Conservation (phyloP, 2,888 invertebrate genomes). For the Axea sp. region DNA sequence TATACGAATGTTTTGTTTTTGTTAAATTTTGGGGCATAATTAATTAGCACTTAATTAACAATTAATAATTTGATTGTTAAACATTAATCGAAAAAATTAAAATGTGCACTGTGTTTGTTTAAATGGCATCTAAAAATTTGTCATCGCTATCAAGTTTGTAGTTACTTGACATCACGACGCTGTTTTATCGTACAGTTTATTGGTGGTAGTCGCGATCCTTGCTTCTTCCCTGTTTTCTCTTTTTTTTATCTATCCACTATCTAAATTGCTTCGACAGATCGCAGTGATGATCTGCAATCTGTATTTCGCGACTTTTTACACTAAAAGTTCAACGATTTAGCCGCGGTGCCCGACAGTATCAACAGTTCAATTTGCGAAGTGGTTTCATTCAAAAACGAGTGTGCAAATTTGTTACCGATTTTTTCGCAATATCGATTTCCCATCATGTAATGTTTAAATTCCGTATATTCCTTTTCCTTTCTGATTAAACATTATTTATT, state of each 20-base stretch:
- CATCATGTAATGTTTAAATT: no score
- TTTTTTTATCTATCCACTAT: conserved; percentile 42
- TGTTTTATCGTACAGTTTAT: conserved; percentile 53
- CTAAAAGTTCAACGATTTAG: conserved; percentile 26
- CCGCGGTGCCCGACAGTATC: conserved; percentile 27
- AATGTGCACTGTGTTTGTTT: no score
- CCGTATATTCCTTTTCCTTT: no score
- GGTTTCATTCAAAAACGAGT: conserved; percentile 38
- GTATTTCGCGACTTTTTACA: conserved; percentile 45
- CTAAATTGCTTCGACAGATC: conserved; percentile 59
- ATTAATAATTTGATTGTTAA: no score
- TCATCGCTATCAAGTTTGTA: conserved; percentile 56
- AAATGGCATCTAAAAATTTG: no score
- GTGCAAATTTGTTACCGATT: conserved; percentile 28
- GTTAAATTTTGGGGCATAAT: no score
- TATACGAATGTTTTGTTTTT: no score
- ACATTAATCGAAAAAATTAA: no score
- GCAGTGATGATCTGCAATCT: conserved; percentile 46
- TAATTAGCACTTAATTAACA: no score
- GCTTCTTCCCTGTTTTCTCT: conserved; percentile 3
- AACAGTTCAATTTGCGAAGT: conserved; percentile 43
- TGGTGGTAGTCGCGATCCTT: conserved; percentile 37
- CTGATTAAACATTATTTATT: no score
- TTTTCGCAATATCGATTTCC: no score
- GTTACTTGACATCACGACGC: conserved; percentile 53